A percentile compares a stretch with the other conserved stretches of the same genome.
Evolutionary conservation across 1,140 invertebrate genomes (phyloP).

Genomic region (Carcinoscorpius rotundicauda): DNA sequence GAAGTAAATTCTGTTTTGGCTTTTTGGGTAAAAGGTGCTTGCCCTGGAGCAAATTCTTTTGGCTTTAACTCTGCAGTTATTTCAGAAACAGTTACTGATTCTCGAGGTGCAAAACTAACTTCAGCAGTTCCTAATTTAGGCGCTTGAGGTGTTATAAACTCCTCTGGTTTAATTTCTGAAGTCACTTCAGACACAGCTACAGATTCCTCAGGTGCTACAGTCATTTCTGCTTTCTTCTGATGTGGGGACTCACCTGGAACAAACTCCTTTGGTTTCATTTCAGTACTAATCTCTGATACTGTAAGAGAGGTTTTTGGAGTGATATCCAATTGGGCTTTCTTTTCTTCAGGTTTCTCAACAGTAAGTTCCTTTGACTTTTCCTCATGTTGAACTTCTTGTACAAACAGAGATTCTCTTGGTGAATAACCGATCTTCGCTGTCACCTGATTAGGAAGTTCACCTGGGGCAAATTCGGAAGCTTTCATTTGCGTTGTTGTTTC

Average conservation of each 20-base stretch:
- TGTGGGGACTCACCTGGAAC: background rate
- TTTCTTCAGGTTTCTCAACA: constrained; percentile 8
- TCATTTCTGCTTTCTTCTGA: background rate
- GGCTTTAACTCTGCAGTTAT: constrained; percentile 12
- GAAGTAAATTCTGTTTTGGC: constrained; percentile 10
- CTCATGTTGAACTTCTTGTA: constrained; percentile 8
- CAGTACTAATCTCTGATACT: constrained; percentile 10
- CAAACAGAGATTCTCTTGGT: constrained; percentile 8
- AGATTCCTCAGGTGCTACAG: background rate
- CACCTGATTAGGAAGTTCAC: constrained; percentile 7
- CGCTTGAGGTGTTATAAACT: background rate
- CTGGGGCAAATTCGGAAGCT: background rate
- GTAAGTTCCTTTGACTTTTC: constrained; percentile 11
- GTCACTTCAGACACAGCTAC: constrained; percentile 14
- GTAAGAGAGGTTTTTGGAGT: constrained; percentile 2
- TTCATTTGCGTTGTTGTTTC: constrained; percentile 1
- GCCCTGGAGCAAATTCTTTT: constrained; percentile 16
- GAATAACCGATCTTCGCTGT: constrained; percentile 2
- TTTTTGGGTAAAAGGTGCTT: constrained; percentile 20
- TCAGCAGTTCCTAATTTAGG: background rate
- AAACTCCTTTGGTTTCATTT: constrained; percentile 7
- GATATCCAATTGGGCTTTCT: constrained; percentile 10
- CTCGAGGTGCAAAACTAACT: background rate
- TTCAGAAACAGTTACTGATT: constrained; percentile 14
- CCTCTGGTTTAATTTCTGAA: background rate